Evolutionary conservation across 2,888 invertebrate species (phyloP).

Genomic region (Papilio elwesi): DNA sequence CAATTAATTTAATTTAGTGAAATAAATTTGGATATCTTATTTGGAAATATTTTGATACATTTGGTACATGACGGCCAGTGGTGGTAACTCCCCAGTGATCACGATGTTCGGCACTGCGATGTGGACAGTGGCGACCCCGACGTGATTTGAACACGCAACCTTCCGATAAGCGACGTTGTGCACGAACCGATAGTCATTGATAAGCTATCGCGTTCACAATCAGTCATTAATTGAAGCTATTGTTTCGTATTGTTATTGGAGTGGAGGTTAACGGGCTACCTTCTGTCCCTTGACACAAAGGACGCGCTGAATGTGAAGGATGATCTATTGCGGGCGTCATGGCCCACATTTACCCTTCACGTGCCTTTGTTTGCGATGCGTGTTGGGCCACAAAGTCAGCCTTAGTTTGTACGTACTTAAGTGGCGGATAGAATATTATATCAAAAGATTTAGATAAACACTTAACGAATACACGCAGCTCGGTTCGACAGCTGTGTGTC

Average conservation of each 20-base stretch:
- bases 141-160: too few species aligned
- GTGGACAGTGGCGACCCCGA: too few species aligned
- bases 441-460: not conserved
- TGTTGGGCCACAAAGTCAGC: constrained; percentile 5
- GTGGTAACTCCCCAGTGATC: too few species aligned
- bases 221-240: constrained; percentile 6
- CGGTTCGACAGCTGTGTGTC: not conserved
- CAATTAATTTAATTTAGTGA: too few species aligned
- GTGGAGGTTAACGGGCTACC: not conserved
- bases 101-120: too few species aligned
- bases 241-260: not conserved
- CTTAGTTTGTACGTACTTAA: not conserved
- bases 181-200: not conserved
- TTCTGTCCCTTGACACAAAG: constrained; percentile 12
- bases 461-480: not conserved
- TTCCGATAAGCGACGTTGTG: too few species aligned
- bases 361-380: not conserved
- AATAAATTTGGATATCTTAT: too few species aligned
- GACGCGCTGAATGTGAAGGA: constrained; percentile 10
- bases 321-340: constrained; percentile 1
- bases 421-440: not conserved
- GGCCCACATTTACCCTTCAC: constrained; percentile 14
- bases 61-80: too few species aligned
- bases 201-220: not conserved
- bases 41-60: too few species aligned